Evolutionary conservation across 2,113 vertebrate species (phyloP), one percentile per base, ranked within the genome.

Genomic region (Sturnus vulgaris): DNA sequence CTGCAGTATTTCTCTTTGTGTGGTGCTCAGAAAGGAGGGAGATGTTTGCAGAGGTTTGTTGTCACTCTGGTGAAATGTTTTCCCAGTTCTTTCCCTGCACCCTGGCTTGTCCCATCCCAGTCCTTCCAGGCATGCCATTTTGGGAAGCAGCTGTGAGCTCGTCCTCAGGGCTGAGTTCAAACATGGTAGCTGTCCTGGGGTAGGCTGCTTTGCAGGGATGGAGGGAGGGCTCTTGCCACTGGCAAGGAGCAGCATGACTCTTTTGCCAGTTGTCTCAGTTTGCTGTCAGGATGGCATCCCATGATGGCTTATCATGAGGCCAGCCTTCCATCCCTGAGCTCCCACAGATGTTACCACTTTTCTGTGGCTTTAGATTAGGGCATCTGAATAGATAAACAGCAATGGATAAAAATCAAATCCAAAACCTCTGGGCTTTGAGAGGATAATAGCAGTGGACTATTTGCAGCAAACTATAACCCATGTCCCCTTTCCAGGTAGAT

Each of bases 61-160:
- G 88, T 60, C 57, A 73, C 1, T 12, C 24, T 50, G 25, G 37
- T 47, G 0, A 8, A 53, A 14, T 28, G 20, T 40, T 68, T 94
- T 83, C 35, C 18, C 24, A 37, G 16, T 40, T 78, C 55, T 44
- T 52, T 52, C 12, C 10, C 9, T 56, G 40, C 17, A 59, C 3
- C 18, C 30, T 0, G 2, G 57, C 33, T 44, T 3, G 1, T 50
- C 2, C 1, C 55, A 40, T 83, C 53, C 28, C 5, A 1, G 23
- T 17, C 24, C 56, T 57, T 78, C 15, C 63, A 82, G 47, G 39
- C 4, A 2, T 64, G 33, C 65, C 3, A 0, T 35, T 30, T 4
- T 78, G 2, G 71, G 56, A 88, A 73, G 63, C 21, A 24, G 39
- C 30, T 81, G 39, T 68, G 28, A 52, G 46, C 1, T 2, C 5